phyloP scores from a whole-genome alignment of 2,888 invertebrate species.

The Cepaea hortensis region DNA sequence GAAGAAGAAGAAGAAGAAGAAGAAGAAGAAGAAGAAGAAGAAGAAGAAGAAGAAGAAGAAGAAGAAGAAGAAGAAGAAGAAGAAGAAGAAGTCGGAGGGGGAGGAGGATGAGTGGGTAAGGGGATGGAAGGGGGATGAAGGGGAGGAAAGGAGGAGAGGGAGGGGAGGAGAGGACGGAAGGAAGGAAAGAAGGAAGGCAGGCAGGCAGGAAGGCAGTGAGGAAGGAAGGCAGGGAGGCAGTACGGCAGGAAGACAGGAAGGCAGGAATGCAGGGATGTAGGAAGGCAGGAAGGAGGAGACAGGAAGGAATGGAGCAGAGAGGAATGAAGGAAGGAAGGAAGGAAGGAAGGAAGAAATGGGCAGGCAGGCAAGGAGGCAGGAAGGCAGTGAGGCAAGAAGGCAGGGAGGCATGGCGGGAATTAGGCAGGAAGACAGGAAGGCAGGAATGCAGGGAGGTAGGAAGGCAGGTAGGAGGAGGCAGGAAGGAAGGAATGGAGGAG shows the following conservation, averaged over 20 bases:
- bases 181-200: not conserved
- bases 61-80: no score
- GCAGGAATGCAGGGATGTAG: not conserved
- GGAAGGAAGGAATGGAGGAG: no score
- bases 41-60: no score
- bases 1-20: no score
- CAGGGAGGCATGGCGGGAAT: not conserved
- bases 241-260: not conserved
- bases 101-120: no score
- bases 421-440: no score
- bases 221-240: not conserved
- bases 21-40: no score
- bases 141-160: no score
- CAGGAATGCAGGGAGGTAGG: no score
- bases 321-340: not conserved
- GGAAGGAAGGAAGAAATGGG: constrained; percentile 15
- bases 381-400: not conserved
- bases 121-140: no score
- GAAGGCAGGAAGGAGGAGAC: not conserved
- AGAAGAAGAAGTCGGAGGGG: no score
- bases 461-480: no score
- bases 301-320: not conserved
- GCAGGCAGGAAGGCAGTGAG: not conserved
- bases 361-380: not conserved
- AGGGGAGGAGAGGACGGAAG: not conserved